These are phyloP conservation scores for Synanthedon tipuliformis DNA, from an alignment of 2,888 invertebrate species.

Conservation along the genomic window DNA sequence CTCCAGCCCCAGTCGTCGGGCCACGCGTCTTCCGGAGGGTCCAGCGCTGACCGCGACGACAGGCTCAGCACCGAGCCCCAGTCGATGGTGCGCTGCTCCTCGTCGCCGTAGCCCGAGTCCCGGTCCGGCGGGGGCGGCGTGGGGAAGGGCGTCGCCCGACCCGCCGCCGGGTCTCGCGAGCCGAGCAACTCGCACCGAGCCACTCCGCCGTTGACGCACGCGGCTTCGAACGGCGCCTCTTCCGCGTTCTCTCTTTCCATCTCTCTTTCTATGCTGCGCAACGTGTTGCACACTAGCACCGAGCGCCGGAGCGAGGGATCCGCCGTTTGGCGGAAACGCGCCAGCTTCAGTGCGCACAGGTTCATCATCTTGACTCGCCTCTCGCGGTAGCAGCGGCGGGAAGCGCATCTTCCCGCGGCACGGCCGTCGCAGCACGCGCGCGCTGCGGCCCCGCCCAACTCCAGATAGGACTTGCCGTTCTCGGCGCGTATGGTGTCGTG, in stretches of 20 bases:
- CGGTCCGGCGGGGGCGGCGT: constrained; percentile 69
- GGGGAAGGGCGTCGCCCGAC: constrained; percentile 80
- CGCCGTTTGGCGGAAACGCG: constrained; percentile 86
- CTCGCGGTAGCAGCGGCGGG: constrained; percentile 86
- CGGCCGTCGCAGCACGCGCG: constrained; percentile 82
- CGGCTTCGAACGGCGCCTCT: constrained; percentile 63
- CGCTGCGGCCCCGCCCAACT: constrained; percentile 84
- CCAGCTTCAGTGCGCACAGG: constrained; percentile 91
- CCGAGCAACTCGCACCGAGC: constrained; percentile 74
- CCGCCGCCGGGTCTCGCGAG: constrained; percentile 57
- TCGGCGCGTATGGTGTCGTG: constrained; percentile 90
- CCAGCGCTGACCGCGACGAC: constrained; percentile 86
- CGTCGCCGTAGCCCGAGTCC: constrained; percentile 83
- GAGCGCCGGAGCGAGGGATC: constrained; percentile 91
- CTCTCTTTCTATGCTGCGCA: constrained; percentile 89
- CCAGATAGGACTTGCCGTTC: constrained; percentile 90
- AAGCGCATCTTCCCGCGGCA: constrained; percentile 80
- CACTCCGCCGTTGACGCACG: constrained; percentile 60
- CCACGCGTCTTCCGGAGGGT: constrained; percentile 84
- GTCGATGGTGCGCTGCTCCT: constrained; percentile 85
- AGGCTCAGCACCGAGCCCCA: constrained; percentile 92
- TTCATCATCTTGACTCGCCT: constrained; percentile 89
- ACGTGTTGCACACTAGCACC: constrained; percentile 92
- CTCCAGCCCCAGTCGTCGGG: constrained; percentile 73
- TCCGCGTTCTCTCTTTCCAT: constrained; percentile 79